Evolutionary conservation across 2,797 vertebrate genomes (phyloP), one percentile per base, ranked within the genome.

Genomic region (Coluber constrictor): DNA sequence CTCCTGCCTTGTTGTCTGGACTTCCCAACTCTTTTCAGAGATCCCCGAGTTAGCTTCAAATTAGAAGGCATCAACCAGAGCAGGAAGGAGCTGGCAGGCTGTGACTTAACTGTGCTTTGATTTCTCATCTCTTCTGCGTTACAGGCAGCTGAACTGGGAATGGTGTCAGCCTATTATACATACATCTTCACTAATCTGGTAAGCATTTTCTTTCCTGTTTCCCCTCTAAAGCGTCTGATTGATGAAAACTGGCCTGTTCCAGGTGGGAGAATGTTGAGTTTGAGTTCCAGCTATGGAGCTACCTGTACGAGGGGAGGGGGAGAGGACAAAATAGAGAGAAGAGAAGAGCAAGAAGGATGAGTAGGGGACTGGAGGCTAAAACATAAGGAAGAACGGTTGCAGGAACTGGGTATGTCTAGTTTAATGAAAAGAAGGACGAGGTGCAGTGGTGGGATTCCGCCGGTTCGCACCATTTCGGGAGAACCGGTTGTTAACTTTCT

Each of bases 141-240:
- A 93, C 98, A 99, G 99, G 99, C 99, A 92, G 99, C 98, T 89
- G 99, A 99, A 96, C 98, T 99, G 97, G 99, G 99, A 93, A 99
- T 99, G 99, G 98, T 98, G 92, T 99, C 99, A 32, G 98, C 98
- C 97, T 99, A 99, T 98, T 99, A 99, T 97, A 99, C 99, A 18
- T 99, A 99, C 98, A 99, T 99, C 98, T 99, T 99, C 98, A 99
- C 99, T 94, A 99, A 99, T 95, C 98, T 99, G 99, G 99, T 99
- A 98, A 99, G 98, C 79, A 0, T 93, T 95, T 51, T 94, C 91
- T 89, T 92, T 94, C 90, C 56, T 20, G 0, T 2, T 23, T 92
- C 91, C 63, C 94, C 93, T 94, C n/a, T 0, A 87, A 89, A 88
- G 60, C 92, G 12, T 63, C 88, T n/a, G 59, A 90, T 93, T 93